A percentile compares a stretch with the other conserved stretches of the same genome.
phyloP scores from a whole-genome alignment of 2,797 vertebrate species.

The Myotis vivesi region DNA sequence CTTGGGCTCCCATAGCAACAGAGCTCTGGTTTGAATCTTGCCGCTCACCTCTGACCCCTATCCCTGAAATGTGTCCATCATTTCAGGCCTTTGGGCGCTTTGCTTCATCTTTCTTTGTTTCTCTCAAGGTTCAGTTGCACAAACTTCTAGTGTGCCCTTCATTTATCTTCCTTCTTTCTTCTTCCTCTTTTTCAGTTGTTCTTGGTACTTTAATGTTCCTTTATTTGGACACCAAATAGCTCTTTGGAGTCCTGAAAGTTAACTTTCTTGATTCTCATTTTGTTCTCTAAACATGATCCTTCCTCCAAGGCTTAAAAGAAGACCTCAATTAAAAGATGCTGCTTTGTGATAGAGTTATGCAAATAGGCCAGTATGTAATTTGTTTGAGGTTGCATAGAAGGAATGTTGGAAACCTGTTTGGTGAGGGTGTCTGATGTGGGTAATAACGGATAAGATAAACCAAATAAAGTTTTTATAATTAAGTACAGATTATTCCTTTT shows the following conservation, averaged over 20 bases:
- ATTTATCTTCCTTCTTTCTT: not conserved
- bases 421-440: not conserved
- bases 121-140: constrained; percentile 37
- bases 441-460: not conserved
- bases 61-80: not conserved
- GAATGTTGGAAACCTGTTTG: not conserved
- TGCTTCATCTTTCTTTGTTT: constrained; percentile 3
- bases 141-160: not conserved
- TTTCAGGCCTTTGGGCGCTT: not conserved
- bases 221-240: not conserved
- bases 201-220: not conserved
- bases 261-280: not conserved
- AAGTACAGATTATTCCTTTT: not conserved
- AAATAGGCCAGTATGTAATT: not conserved
- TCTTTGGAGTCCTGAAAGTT: not conserved
- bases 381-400: not conserved
- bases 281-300: not conserved
- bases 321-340: not conserved
- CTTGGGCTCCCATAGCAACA: not conserved
- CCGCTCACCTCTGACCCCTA: not conserved
- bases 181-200: not conserved
- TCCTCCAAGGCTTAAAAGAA: not conserved
- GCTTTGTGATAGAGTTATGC: not conserved
- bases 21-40: not conserved
- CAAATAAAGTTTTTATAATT: not conserved